phyloP scores from a whole-genome alignment of 2,888 invertebrate species.

The Catotricha subobsoleta region DNA sequence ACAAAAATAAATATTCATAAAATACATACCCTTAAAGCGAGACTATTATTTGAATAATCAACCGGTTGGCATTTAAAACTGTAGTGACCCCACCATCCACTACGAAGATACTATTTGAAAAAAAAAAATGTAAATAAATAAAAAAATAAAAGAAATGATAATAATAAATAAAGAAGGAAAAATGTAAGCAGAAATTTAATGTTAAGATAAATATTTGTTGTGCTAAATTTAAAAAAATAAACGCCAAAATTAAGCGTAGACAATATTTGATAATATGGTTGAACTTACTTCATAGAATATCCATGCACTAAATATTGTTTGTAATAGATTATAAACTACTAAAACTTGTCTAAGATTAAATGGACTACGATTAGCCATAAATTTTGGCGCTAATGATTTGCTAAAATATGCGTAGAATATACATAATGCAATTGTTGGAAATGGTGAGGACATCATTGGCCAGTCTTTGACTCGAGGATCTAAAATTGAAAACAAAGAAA shows the following conservation, averaged over 20 bases:
- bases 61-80: slow-evolving; percentile 75
- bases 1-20: no score
- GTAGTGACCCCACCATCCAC: slow-evolving; percentile 66
- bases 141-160: background rate
- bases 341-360: slow-evolving; percentile 62
- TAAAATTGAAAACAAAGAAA: no score
- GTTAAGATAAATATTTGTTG: no score
- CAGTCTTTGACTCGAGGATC: slow-evolving; percentile 81
- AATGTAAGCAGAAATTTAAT: background rate
- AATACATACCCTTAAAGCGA: slow-evolving; percentile 51
- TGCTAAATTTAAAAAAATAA: no score
- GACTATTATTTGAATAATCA: slow-evolving; percentile 56
- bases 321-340: slow-evolving; percentile 73
- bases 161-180: background rate
- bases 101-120: slow-evolving; percentile 34
- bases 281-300: slow-evolving; percentile 74
- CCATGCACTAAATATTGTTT: slow-evolving; percentile 80
- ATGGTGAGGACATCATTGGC: slow-evolving; percentile 77
- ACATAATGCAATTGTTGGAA: slow-evolving; percentile 70
- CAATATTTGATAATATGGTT: background rate
- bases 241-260: no score
- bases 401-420: slow-evolving; percentile 69
- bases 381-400: slow-evolving; percentile 59
- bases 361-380: slow-evolving; percentile 83
- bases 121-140: background rate